Evolutionary conservation across 1,140 invertebrate species (phyloP), one percentile per base, ranked within the genome.

Genomic region (Temnothorax nylanderi): DNA sequence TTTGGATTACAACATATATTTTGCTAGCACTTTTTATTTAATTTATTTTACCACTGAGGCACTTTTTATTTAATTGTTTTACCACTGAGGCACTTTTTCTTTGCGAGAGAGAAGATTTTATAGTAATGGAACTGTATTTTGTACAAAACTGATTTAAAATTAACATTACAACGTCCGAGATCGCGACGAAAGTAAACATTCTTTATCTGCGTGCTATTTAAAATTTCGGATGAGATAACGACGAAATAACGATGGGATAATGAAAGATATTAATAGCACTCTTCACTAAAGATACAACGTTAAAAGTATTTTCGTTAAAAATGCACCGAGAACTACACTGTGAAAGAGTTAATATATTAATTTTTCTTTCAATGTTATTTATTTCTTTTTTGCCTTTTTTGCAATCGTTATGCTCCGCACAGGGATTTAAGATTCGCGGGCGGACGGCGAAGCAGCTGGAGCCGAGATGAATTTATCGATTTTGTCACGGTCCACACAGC

Each of bases 391-490:
- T 21, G 16, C 21, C 6, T 32, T 72, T 54, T 6, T 54, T 6
- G 21, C 71, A n/a, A 62, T 65, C 32, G 18, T 7, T 69, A 26
- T 26, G 8, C 21, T 69, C 4, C 1, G 18, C 4, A 51, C 7
- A 54, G 13, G 7, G 32, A 32, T 58, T 74, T 37, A 34, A 82
- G 26, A 8, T 69, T 32, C 47, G 51, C 54, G 47, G 47, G 26
- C 26, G 26, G 21, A 11, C 34, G 34, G 16, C 47, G 3, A 18
- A 47, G 41, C 80, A 69, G 62, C n/a, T 69, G n/a, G 49, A 72
- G 26, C 51, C 26, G 26, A 11, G 26, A 74, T 21, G 67, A 82
- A 74, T 82, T 60, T 82, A 82, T 82, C 69, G 80, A 82, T 82
- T 82, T 82, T 82, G 26, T 26, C 21, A 54, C 41, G 51, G 65